Evolutionary conservation across 2,113 vertebrate genomes (phyloP).

Genomic region (Neopipo cinnamomea): DNA sequence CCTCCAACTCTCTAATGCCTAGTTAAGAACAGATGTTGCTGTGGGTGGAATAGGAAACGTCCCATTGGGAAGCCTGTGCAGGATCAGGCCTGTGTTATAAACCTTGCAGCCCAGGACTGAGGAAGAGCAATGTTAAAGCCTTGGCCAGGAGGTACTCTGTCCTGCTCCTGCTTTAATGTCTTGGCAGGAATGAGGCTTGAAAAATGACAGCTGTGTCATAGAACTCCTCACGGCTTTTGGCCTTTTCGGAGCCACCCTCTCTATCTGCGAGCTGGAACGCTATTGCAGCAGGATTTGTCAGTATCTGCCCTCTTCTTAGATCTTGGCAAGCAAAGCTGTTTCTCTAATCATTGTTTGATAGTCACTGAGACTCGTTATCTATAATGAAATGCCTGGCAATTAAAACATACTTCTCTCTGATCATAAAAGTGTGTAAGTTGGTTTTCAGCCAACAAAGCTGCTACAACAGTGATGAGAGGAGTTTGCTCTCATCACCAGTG

Average conservation of each 20-base stretch:
- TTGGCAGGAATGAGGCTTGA: background rate
- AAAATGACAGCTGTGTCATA: background rate
- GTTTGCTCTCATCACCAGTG: background rate
- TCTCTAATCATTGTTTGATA: background rate
- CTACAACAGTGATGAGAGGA: background rate
- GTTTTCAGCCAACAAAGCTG: background rate
- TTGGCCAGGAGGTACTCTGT: background rate
- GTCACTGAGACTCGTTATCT: background rate
- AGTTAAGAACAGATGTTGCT: background rate
- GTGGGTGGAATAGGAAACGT: background rate
- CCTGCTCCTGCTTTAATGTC: background rate
- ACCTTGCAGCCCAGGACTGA: background rate
- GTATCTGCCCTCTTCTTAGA: background rate
- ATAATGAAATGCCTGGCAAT: background rate
- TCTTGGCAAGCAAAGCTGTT: background rate
- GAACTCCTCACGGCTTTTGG: background rate
- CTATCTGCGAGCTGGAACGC: accelerated
- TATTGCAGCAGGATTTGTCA: background rate
- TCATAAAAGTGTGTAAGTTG: background rate
- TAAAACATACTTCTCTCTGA: background rate
- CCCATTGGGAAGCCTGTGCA: background rate
- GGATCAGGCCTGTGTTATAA: background rate
- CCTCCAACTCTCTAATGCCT: background rate
- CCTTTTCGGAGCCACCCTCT: background rate
- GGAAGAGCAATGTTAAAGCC: background rate